Conservation (phyloP, 2,797 vertebrate genomes). For the Synanceia verrucosa region DNA sequence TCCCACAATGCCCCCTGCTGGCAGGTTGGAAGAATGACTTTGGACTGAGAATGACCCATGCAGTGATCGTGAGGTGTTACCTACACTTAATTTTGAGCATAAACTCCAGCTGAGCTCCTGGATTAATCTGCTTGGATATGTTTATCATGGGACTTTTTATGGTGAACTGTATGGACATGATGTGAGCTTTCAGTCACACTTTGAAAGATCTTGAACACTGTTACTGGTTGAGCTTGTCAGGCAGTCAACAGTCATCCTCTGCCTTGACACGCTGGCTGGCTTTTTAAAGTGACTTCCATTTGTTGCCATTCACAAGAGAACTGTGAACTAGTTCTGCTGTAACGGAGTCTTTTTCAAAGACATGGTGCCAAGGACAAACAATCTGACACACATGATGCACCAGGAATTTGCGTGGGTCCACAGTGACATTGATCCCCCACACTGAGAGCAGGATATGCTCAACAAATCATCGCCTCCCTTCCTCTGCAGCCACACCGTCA, state of each 20-base stretch:
- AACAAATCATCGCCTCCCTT: neutral
- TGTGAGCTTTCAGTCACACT: neutral
- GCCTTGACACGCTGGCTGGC: neutral
- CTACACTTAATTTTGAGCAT: constrained; percentile 1
- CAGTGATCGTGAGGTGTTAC: constrained; percentile 12
- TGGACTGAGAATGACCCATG: constrained; percentile 37
- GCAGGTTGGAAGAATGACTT: constrained; percentile 48
- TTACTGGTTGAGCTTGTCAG: neutral
- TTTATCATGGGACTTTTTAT: constrained; percentile 18
- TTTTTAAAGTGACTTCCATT: constrained; percentile 8
- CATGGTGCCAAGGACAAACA: constrained; percentile 10
- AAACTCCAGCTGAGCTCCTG: neutral
- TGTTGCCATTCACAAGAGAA: neutral
- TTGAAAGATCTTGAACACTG: neutral
- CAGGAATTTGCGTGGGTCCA: neutral
- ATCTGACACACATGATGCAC: neutral
- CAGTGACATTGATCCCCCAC: constrained; percentile 11
- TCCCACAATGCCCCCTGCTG: constrained; percentile 56
- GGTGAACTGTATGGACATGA: constrained; percentile 2
- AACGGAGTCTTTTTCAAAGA: constrained; percentile 40
- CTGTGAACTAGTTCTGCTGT: neutral
- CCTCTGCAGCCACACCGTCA: neutral
- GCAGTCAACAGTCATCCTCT: neutral
- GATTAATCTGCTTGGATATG: neutral
- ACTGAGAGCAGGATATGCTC: constrained; percentile 24